Evolutionary conservation across 1,140 invertebrate genomes (phyloP).

Genomic region (Sitodiplosis mosellana): DNA sequence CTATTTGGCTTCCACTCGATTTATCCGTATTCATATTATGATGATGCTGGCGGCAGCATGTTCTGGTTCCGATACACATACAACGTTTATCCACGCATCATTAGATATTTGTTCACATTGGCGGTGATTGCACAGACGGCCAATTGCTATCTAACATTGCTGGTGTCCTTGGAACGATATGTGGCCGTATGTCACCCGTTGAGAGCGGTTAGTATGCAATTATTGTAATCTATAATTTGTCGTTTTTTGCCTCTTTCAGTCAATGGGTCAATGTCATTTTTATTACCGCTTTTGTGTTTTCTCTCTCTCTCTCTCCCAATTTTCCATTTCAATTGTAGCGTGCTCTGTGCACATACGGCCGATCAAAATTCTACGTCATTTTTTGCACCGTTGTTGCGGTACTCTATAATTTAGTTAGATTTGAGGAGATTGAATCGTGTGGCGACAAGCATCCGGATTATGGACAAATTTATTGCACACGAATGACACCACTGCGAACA

Average conservation of each 20-base stretch:
- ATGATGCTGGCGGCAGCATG: no score
- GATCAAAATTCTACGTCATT: conserved; percentile 69
- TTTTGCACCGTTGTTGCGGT: conserved; percentile 65
- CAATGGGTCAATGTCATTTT: no score
- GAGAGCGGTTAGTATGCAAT: conserved; percentile 30
- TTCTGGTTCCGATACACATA: conserved; percentile 56
- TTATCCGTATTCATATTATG: conserved; percentile 52
- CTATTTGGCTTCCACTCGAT: conserved; percentile 74
- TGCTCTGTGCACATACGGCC: conserved; percentile 75
- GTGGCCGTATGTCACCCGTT: conserved; percentile 92
- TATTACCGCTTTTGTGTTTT: no score
- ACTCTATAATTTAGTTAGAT: conserved; percentile 71
- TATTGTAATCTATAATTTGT: no score
- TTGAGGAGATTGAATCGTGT: conserved; percentile 38
- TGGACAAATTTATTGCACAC: conserved; percentile 44
- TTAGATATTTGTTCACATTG: conserved; percentile 68
- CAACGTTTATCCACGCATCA: conserved; percentile 59
- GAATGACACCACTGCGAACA: conserved; percentile 45
- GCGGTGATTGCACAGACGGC: conserved; percentile 79
- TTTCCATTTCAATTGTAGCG: conserved; percentile 18
- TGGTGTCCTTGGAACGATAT: conserved; percentile 88
- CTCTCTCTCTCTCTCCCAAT: no score
- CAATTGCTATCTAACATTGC: conserved; percentile 86
- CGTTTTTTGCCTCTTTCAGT: no score
- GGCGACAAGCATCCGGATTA: conserved; percentile 6